phyloP scores from a whole-genome alignment of 2,888 invertebrate genomes.

The Ectemnius cavifrons region DNA sequence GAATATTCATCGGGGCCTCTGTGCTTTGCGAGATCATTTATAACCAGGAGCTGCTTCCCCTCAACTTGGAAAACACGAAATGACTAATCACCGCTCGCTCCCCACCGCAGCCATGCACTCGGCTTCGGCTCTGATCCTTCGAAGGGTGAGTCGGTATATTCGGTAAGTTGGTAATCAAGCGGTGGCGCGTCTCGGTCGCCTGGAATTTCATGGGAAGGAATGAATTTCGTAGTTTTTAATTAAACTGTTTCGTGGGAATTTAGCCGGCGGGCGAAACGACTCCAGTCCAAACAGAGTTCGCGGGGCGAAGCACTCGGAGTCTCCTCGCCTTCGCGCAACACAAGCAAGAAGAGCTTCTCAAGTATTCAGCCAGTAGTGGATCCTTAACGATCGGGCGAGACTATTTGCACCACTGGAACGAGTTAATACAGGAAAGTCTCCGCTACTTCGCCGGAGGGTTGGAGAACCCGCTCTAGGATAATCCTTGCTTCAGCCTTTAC shows the following conservation, averaged over 20 bases:
- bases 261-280: slow-evolving; percentile 22
- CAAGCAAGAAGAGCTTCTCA: slow-evolving; percentile 29
- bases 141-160: too few species aligned
- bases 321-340: slow-evolving; percentile 8
- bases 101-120: too few species aligned
- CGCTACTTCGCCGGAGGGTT: slow-evolving; percentile 35
- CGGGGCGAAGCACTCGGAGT: slow-evolving; percentile 29
- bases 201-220: neutral
- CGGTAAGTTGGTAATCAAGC: too few species aligned
- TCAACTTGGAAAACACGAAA: too few species aligned
- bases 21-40: too few species aligned
- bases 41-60: too few species aligned
- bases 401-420: slow-evolving; percentile 64
- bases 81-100: too few species aligned
- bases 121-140: too few species aligned
- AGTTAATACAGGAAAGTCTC: slow-evolving; percentile 66
- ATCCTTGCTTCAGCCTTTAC: slow-evolving; percentile 59
- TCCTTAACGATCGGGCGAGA: slow-evolving; percentile 64
- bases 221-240: slow-evolving; percentile 59
- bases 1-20: too few species aligned
- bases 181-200: too few species aligned
- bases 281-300: slow-evolving; percentile 45
- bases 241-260: slow-evolving; percentile 49
- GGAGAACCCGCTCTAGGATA: slow-evolving; percentile 56
- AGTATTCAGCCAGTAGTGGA: slow-evolving; percentile 53